A percentile compares a stretch with the other conserved stretches of the same genome.
Evolutionary conservation across 1,140 invertebrate species (phyloP).

Genomic region (fruit fly (Drosophila melanogaster)): Release_6_plus_ISO1_MT NT_033777.3:6297501-6298000

Average conservation of each 20-base stretch:
- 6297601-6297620: conserved; percentile 37
- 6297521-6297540: conserved; percentile 58
- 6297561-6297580: conserved; percentile 55
- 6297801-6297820: conserved; percentile 7
- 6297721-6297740: conserved; percentile 30
- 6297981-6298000: no score
- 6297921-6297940: no score
- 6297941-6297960: no score
- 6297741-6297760: conserved; percentile 15
- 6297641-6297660: conserved; percentile 10
- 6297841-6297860: not conserved
- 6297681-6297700: conserved; percentile 28
- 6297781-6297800: not conserved
- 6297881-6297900: no score
- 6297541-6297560: conserved; percentile 53
- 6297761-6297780: conserved; percentile 28
- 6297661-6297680: conserved; percentile 30
- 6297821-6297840: not conserved
- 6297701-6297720: conserved; percentile 20
- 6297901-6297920: no score
- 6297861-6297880: no score
- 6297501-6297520: conserved; percentile 70
- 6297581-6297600: conserved; percentile 42
- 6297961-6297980: no score
- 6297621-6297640: conserved; percentile 49